Base-by-base conservation (phyloP, 53 echinoderm and acorn worm genomes). In the Arbacia lixula region DNA sequence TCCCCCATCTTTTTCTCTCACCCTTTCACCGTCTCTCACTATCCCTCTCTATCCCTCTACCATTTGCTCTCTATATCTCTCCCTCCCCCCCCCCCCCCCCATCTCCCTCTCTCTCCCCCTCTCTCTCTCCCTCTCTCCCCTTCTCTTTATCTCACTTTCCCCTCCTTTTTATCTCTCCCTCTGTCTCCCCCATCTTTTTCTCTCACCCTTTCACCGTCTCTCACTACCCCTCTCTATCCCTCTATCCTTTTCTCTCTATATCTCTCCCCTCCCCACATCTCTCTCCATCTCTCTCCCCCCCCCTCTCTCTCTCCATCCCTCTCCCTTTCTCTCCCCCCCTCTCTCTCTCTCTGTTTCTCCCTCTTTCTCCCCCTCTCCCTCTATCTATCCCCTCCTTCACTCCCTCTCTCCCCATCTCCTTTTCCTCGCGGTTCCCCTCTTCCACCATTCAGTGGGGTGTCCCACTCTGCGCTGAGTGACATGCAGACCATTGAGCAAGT, bases 401-500 rank as follows among this genome's bases (percentile, higher is more conserved):
- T 60, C 2, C 14, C 3, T 2, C 32, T 20, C 66, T 31, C 32
- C 37, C 11, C 32, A n/a, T 31, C 20, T 66, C 39, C 36, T 38
- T 16, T 67, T 29, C n/a, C 29, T 17, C 58, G 25, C 3, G 60
- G 27, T 86, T 42, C 19, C 60, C 11, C 39, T 49, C 33, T n/a
- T n/a, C n/a, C n/a, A n/a, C n/a, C n/a, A n/a, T n/a, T 26, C 83
- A 98, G 99, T 54, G 99, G 88, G 21, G 74, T 98, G 21, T 98
- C 99, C 50, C 99, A 98, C 85, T 98, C 99, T 20, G 99, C 99
- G 9, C 88, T 94, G 77, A 98, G 85, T 41, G 99, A 98, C 83
- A 98, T 98, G 99, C 88, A 94, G 41, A 94, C 94, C 27, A 98
- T 98, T 56, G 92, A 94, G 43, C 99, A 98, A 51, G 98, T 92